Conservation (phyloP, 2,797 vertebrate species). For the Glyptemys insculpta region DNA sequence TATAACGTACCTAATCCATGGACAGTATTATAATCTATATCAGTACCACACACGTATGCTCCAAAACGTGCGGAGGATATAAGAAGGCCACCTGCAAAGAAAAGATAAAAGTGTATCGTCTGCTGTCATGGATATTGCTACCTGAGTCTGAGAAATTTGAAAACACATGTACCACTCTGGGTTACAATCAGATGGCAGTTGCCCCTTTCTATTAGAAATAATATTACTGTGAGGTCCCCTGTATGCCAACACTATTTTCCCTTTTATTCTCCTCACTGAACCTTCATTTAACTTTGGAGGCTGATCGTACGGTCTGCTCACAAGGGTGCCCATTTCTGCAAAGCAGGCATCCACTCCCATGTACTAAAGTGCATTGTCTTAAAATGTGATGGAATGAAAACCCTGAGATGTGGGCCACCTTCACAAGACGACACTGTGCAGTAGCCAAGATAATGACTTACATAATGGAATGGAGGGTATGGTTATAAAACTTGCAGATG, state of each 20-base stretch:
- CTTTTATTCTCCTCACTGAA: not conserved
- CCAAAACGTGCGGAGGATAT: slow-evolving; percentile 96
- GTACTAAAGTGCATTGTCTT: not conserved
- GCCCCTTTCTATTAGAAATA: not conserved
- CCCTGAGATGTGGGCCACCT: not conserved
- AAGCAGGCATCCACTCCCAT: not conserved
- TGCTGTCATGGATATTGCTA: not conserved
- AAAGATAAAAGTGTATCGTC: not conserved
- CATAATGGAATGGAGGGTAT: not conserved
- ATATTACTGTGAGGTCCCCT: not conserved
- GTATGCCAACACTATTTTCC: not conserved
- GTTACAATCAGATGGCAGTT: not conserved
- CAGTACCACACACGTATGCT: slow-evolving; percentile 95
- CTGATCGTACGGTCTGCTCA: not conserved
- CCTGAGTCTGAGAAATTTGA: not conserved
- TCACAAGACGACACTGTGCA: not conserved
- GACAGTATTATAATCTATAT: slow-evolving; percentile 98
- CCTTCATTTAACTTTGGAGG: not conserved
- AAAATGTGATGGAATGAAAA: not conserved
- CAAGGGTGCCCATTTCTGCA: not conserved
- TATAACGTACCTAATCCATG: slow-evolving; percentile 91
- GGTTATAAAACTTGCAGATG: not conserved
- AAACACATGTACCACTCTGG: not conserved
- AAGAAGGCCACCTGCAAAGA: slow-evolving; percentile 90
- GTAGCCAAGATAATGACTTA: not conserved